Base-by-base conservation (phyloP, 2,888 invertebrate genomes). In the Scrobipalpa costella region DNA sequence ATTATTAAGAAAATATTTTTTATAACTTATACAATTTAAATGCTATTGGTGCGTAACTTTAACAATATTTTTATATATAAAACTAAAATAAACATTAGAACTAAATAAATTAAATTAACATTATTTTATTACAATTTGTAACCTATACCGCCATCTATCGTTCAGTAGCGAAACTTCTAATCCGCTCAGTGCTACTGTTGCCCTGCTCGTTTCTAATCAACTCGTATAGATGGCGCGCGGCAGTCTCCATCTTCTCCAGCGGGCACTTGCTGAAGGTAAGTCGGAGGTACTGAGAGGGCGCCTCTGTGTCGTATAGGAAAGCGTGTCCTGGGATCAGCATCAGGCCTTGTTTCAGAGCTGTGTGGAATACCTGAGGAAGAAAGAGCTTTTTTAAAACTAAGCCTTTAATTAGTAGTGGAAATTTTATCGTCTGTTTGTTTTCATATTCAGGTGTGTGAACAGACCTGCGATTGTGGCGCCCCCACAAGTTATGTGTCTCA, bases 241-340 rank as follows among this genome's bases (percentile, higher is more conserved):
- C 95, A 67, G 85, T 79, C 64, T 94, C 92, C 86, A 96, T 95
- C 68, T 95, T 93, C 67, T 93, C 92, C 27, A 93, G 87, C 0
- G 93, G 80, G 13, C 95, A 93, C 73, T 94, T 93, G 61, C 96
- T 95, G 78, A 94, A 96, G 0, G 96, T 94, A 44, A 95, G 93
- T 61, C 97, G 86, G 61, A 96, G 83, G 77, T 94, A 94, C 57
- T 93, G 94, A 71, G 94, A 94, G 11, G 95, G 93, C 65, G 92
- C 87, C 47, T 84, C 84, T 0, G 92, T 88, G 80, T 95, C 94
- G 61, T 92, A 92, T 81, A 93, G 92, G 79, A 96, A 96, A 0
- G 94, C 95, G 66, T 94, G 95, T 0, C 96, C 97, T 0, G 96
- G 96, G 0, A 95, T 93, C 69, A 96, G 84, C 76, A 94, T 93